A percentile compares a stretch with the other conserved stretches of the same genome.
These are phyloP conservation scores for Pterocles orientalis DNA, from an alignment of 2,113 vertebrate genomes.

Conservation along the genomic window DNA sequence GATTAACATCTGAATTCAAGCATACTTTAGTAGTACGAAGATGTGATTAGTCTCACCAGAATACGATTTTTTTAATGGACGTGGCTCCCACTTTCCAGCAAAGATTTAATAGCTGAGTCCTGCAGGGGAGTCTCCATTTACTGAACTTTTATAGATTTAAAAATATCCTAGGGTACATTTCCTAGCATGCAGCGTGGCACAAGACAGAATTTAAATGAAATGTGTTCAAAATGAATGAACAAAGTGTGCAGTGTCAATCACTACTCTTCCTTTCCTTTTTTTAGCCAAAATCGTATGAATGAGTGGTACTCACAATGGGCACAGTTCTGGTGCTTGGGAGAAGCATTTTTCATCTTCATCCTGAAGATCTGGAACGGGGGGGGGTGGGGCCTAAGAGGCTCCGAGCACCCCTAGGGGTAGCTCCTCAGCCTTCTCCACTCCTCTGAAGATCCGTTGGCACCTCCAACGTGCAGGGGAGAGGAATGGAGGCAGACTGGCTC, in stretches of 20 bases:
- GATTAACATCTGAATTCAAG: conserved; percentile 56
- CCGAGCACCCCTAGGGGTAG: neutral
- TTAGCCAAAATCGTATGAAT: neutral
- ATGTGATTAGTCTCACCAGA: conserved; percentile 55
- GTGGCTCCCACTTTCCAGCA: conserved; percentile 21
- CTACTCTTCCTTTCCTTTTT: neutral
- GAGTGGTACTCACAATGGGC: neutral
- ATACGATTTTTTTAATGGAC: conserved; percentile 58
- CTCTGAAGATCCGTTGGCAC: neutral
- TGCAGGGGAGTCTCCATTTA: conserved; percentile 63
- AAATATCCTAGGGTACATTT: conserved; percentile 53
- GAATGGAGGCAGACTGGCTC: neutral
- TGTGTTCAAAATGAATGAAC: neutral
- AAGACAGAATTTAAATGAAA: conserved; percentile 59
- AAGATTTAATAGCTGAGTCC: conserved; percentile 66
- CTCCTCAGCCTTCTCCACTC: neutral
- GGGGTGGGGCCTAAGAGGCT: neutral
- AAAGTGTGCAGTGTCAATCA: neutral
- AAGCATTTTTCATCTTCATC: neutral
- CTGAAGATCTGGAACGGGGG: neutral
- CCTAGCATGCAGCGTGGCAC: neutral
- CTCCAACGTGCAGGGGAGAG: neutral
- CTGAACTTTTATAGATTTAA: conserved; percentile 52
- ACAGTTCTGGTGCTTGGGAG: neutral
- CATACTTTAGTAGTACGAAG: conserved; percentile 41